A percentile compares a stretch with the other conserved stretches of the same genome.
Conservation (phyloP, 2,797 vertebrate species). For the Poeciliopsis turneri region DNA sequence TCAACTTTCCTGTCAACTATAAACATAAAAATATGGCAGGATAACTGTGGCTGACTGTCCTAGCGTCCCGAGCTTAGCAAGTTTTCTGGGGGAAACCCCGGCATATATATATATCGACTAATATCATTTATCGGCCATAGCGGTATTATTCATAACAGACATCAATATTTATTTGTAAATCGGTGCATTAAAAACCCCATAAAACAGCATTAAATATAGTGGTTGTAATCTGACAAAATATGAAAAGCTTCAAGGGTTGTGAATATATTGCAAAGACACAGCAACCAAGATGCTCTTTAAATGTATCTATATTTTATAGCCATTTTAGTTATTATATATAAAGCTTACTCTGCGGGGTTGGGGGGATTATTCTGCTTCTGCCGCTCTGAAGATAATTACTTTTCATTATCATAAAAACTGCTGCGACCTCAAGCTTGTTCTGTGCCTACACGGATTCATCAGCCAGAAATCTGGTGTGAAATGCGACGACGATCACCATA, state of each 20-base stretch:
- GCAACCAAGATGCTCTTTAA: neutral
- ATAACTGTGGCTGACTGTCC: too few species aligned
- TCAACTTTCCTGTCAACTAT: too few species aligned
- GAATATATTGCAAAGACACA: neutral
- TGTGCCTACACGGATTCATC: constrained; percentile 19
- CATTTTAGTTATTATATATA: constrained; percentile 8
- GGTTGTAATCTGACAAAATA: neutral
- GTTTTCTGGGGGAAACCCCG: too few species aligned
- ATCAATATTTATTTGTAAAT: neutral
- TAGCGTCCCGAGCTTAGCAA: too few species aligned
- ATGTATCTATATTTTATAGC: neutral
- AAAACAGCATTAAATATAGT: neutral
- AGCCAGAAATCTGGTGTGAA: constrained; percentile 37
- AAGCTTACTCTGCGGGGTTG: constrained; percentile 19
- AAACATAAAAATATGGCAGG: too few species aligned
- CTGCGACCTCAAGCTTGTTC: constrained; percentile 46
- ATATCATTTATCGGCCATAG: neutral
- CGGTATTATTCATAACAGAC: neutral
- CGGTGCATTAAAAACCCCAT: neutral
- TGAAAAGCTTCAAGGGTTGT: neutral
- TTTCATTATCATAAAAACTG: constrained; percentile 11
- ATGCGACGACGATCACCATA: constrained; percentile 21
- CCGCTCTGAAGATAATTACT: neutral
- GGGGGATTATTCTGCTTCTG: constrained; percentile 7
- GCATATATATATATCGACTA: neutral